phyloP scores from a whole-genome alignment of 2,113 vertebrate genomes.

The Dipodomys merriami region DNA sequence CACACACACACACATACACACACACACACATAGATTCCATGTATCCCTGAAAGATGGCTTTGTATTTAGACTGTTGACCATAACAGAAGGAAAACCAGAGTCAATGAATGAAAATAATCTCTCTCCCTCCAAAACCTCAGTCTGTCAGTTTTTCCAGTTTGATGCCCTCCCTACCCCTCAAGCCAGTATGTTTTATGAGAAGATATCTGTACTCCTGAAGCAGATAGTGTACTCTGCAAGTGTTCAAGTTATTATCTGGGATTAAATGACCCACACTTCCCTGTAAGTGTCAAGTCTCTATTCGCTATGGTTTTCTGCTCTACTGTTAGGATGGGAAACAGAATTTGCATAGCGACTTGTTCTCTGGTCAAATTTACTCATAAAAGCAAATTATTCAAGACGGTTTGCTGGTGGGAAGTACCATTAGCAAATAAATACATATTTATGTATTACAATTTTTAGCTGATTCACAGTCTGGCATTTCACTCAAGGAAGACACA shows the following conservation, averaged over 20 bases:
- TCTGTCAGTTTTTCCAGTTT: conserved; percentile 27
- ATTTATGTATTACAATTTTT: conserved; percentile 46
- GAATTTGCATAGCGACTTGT: conserved; percentile 32
- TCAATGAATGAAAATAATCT: conserved; percentile 49
- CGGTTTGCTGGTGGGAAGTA: conserved; percentile 1
- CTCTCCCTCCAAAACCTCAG: conserved; percentile 17
- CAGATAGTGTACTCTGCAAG: neutral
- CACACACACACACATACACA: too few relatives aligned
- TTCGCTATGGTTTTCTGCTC: conserved; percentile 9
- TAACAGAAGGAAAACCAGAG: conserved; percentile 4
- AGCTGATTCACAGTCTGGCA: conserved; percentile 43
- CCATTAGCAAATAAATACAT: conserved; percentile 58
- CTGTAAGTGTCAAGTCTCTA: conserved; percentile 8
- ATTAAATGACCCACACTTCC: conserved; percentile 22
- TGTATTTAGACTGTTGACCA: conserved; percentile 53
- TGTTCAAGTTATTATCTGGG: neutral
- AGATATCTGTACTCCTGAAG: neutral
- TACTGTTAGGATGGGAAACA: neutral
- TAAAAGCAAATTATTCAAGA: conserved; percentile 64
- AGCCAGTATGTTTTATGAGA: neutral
- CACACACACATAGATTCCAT: neutral
- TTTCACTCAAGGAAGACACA: conserved; percentile 61
- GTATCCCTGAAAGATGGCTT: conserved; percentile 37
- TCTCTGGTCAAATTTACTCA: conserved; percentile 35
- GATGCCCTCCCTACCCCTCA: neutral